These are phyloP conservation scores for Turritopsis dohrnii DNA, from an alignment of 30 jellyfish, hydroid and myxozoan species.

Conservation along the genomic window DNA sequence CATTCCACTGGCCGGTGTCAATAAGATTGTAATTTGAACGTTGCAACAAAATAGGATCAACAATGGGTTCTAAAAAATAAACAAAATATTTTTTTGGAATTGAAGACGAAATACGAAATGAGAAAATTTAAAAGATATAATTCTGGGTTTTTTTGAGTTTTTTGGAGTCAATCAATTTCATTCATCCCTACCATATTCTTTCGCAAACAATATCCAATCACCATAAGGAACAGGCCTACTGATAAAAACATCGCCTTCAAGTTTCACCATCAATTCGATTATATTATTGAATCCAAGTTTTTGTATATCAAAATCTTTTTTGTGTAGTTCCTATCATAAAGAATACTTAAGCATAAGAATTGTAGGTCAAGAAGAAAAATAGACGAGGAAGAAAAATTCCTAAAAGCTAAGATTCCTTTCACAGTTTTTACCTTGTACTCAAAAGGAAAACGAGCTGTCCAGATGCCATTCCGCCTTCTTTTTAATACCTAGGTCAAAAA, in stretches of 20 bases:
- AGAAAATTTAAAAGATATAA: too few relatives aligned
- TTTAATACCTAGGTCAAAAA: conserved; percentile 27
- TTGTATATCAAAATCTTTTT: conserved; percentile 54
- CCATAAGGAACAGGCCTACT: conserved; percentile 73
- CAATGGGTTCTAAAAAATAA: neutral
- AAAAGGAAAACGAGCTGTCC: conserved; percentile 72
- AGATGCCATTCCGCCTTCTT: conserved; percentile 44
- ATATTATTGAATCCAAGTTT: conserved; percentile 57
- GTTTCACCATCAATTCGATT: conserved; percentile 62
- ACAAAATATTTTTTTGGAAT: too few relatives aligned
- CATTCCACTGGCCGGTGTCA: conserved; percentile 29
- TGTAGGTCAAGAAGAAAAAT: neutral
- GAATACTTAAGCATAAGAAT: neutral
- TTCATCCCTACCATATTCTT: conserved; percentile 1
- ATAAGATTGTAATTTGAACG: neutral
- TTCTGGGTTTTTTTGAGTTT: too few relatives aligned
- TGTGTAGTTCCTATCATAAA: conserved; percentile 31
- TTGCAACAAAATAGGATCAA: neutral
- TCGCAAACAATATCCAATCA: conserved; percentile 55
- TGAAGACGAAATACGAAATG: too few relatives aligned
- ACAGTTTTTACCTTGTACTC: conserved; percentile 59
- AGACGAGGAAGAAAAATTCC: neutral
- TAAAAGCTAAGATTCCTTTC: too few relatives aligned
- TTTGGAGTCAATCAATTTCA: neutral
- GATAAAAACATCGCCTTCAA: conserved; percentile 50